Percentiles rank a stretch among this genome's conserved stretches.
Evolutionary conservation across 2,888 invertebrate genomes (phyloP).

Genomic region (Lycocerus yunnanus): DNA sequence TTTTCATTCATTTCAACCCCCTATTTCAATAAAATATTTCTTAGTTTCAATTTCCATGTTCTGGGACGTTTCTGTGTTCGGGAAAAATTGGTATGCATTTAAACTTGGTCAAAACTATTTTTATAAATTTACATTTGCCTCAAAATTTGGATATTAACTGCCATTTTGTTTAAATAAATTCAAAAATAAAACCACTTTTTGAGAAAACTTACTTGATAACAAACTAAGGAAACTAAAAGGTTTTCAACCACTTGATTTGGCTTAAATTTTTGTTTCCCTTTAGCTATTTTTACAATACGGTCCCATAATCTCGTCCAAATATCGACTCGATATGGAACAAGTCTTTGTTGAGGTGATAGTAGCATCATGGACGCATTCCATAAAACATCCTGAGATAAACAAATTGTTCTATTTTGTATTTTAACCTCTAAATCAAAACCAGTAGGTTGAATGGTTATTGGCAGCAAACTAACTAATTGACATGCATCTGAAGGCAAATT

Average conservation of each 20-base stretch:
- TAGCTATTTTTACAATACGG: conserved; percentile 65
- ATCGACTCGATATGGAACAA: conserved; percentile 81
- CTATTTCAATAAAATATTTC: no score
- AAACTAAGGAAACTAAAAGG: conserved; percentile 77
- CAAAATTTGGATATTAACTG: no score
- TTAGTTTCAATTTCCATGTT: no score
- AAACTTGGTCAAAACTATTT: no score
- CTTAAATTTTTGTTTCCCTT: conserved; percentile 66
- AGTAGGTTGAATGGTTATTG: conserved; percentile 68
- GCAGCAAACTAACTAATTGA: conserved; percentile 70
- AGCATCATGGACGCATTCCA: conserved; percentile 85
- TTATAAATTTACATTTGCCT: no score
- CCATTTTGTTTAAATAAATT: no score
- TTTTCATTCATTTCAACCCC: no score
- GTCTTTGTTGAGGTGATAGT: conserved; percentile 80
- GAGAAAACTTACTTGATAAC: conserved; percentile 68
- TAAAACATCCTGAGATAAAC: conserved; percentile 73
- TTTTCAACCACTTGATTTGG: conserved; percentile 77
- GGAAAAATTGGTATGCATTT: no score
- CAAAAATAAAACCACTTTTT: not conserved
- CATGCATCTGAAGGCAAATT: conserved; percentile 74
- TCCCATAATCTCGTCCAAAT: conserved; percentile 85
- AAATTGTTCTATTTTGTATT: conserved; percentile 62
- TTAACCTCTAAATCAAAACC: conserved; percentile 66
- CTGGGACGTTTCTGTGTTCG: no score